phyloP scores from a whole-genome alignment of 2,113 vertebrate genomes.

The Catharus bicknelli region DNA sequence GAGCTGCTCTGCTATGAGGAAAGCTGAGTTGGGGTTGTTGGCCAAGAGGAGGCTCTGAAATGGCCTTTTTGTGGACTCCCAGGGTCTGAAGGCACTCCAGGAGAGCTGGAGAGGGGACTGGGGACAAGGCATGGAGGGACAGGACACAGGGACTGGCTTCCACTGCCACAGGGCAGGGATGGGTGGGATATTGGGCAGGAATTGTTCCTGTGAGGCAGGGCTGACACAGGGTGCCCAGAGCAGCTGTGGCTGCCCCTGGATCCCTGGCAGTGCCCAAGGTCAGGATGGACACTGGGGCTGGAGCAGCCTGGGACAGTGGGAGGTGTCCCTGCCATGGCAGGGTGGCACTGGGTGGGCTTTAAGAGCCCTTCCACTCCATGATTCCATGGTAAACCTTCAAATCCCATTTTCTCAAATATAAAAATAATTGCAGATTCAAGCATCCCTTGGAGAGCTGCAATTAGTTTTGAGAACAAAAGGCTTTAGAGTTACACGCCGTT shows the following conservation, averaged over 20 bases:
- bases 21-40: not conserved
- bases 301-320: not conserved
- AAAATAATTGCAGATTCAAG: not conserved
- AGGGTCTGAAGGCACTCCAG: not conserved
- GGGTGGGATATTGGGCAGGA: not conserved
- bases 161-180: fast-evolving
- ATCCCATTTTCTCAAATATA: not conserved
- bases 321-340: not conserved
- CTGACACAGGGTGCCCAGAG: not conserved
- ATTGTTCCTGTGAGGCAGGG: not conserved
- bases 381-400: not conserved
- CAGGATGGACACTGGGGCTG: not conserved
- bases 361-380: not conserved
- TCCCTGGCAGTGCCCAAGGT: not conserved
- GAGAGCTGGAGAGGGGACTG: not conserved
- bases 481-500: not conserved
- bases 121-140: not conserved
- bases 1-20: not conserved
- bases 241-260: not conserved
- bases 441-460: not conserved
- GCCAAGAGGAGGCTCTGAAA: not conserved
- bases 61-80: not conserved
- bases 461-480: not conserved
- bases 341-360: fast-evolving
- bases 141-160: not conserved